These are phyloP conservation scores for Pediacus dermestoides DNA, from an alignment of 2,888 invertebrate species.

Conservation along the genomic window DNA sequence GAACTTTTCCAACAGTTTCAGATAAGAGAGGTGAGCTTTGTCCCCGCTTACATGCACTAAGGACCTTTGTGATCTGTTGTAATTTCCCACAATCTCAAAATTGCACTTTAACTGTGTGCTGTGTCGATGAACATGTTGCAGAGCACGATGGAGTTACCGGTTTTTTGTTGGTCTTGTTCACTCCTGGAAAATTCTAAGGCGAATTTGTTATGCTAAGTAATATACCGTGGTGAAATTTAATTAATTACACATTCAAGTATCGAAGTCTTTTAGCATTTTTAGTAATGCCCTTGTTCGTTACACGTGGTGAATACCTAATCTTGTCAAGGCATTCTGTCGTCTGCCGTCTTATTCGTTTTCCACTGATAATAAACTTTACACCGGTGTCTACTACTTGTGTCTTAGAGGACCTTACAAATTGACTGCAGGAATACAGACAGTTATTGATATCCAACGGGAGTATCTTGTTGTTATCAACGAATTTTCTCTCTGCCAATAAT, in stretches of 20 bases:
- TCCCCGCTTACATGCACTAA: constrained; percentile 21
- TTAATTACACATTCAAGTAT: constrained; percentile 52
- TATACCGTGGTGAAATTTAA: constrained; percentile 48
- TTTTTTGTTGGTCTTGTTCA: too few species aligned
- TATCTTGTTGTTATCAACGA: too few species aligned
- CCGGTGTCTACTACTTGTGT: constrained; percentile 24
- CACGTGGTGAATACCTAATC: constrained; percentile 49
- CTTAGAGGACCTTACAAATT: too few species aligned
- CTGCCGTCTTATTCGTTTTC: constrained; percentile 32
- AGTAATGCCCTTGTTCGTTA: constrained; percentile 44
- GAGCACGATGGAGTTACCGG: too few species aligned
- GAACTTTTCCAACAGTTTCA: constrained; percentile 28
- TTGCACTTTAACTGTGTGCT: constrained; percentile 20
- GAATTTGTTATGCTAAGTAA: too few species aligned
- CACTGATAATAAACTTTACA: constrained; percentile 39
- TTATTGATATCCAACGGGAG: too few species aligned
- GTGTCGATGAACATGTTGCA: too few species aligned
- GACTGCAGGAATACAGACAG: too few species aligned
- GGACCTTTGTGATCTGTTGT: constrained; percentile 21
- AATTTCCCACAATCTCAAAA: constrained; percentile 30
- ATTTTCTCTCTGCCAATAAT: too few species aligned
- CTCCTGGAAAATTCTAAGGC: too few species aligned
- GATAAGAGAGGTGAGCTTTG: constrained; percentile 33
- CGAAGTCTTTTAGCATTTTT: constrained; percentile 49
- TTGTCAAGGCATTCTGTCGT: constrained; percentile 27